Percentiles rank a stretch among this genome's conserved stretches.
Conservation (phyloP, 2,888 invertebrate genomes). For the Xestia xanthographa region DNA sequence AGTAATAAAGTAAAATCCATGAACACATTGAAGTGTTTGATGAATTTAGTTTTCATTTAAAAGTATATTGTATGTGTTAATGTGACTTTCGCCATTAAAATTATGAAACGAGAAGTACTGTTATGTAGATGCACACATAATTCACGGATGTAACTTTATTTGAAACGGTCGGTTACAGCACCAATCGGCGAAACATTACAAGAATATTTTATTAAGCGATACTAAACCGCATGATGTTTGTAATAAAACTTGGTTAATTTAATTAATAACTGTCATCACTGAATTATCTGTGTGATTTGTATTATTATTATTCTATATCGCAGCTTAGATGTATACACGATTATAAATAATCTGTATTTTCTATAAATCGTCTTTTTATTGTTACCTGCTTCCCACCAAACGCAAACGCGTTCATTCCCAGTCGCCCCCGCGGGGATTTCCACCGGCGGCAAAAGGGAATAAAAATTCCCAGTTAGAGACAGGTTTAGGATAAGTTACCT, state of each 20-base stretch:
- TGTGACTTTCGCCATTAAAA: slow-evolving; percentile 17
- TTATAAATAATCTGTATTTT: slow-evolving; percentile 78
- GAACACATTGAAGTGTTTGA: slow-evolving; percentile 7
- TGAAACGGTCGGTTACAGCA: slow-evolving; percentile 26
- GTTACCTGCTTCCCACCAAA: neutral
- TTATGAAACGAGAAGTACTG: slow-evolving; percentile 7
- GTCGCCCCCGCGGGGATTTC: too few relatives aligned
- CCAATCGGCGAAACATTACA: slow-evolving; percentile 20
- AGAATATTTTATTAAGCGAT: slow-evolving; percentile 45
- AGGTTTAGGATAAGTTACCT: too few relatives aligned
- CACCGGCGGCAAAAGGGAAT: too few relatives aligned
- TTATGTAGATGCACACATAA: slow-evolving; percentile 23
- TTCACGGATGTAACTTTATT: slow-evolving; percentile 34
- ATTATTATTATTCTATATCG: slow-evolving; percentile 70
- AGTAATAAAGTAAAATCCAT: slow-evolving; percentile 1
- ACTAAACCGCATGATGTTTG: slow-evolving; percentile 53
- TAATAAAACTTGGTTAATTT: slow-evolving; percentile 45
- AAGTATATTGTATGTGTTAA: slow-evolving; percentile 16
- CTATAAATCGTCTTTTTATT: slow-evolving; percentile 67
- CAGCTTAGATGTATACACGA: slow-evolving; percentile 76
- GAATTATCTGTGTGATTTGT: slow-evolving; percentile 67
- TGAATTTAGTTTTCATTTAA: slow-evolving; percentile 17
- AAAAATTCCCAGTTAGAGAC: too few relatives aligned
- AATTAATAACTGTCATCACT: slow-evolving; percentile 55
- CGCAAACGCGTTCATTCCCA: too few relatives aligned